Conservation (phyloP, 2,888 invertebrate genomes). For the Metacarcinus magister region DNA sequence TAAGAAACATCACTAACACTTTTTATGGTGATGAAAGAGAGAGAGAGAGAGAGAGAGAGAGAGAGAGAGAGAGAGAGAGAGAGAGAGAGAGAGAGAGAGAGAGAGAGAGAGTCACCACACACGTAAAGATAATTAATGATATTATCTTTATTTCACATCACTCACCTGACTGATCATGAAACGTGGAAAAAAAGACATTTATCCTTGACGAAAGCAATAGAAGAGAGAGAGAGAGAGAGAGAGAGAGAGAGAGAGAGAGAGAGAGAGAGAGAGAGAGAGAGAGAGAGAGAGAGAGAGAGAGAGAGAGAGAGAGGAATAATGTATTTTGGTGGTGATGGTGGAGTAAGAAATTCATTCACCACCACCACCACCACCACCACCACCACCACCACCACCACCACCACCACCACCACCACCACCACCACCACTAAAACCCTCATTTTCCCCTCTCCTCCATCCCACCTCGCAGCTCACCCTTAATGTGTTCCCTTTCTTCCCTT, state of each 20-base stretch:
- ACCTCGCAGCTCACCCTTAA: too few relatives aligned
- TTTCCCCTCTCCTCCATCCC: neutral
- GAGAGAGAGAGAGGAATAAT: neutral
- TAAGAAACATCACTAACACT: too few relatives aligned
- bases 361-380: neutral
- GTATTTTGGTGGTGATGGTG: neutral
- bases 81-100: too few relatives aligned
- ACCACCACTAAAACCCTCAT: neutral
- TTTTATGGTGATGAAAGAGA: too few relatives aligned
- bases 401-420: neutral
- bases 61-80: too few relatives aligned
- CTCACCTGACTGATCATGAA: too few relatives aligned
- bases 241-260: neutral
- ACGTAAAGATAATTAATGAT: too few relatives aligned
- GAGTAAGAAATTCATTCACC: neutral
- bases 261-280: neutral
- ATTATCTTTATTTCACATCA: too few relatives aligned
- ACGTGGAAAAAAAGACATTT: too few relatives aligned
- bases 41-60: too few relatives aligned
- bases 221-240: neutral
- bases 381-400: neutral
- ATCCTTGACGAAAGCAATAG: too few relatives aligned
- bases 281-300: slow-evolving; percentile 20
- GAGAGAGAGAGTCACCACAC: too few relatives aligned
- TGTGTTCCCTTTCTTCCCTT: neutral